Base-by-base conservation (phyloP, 1,140 invertebrate species). In the Diorhabda carinulata region DNA sequence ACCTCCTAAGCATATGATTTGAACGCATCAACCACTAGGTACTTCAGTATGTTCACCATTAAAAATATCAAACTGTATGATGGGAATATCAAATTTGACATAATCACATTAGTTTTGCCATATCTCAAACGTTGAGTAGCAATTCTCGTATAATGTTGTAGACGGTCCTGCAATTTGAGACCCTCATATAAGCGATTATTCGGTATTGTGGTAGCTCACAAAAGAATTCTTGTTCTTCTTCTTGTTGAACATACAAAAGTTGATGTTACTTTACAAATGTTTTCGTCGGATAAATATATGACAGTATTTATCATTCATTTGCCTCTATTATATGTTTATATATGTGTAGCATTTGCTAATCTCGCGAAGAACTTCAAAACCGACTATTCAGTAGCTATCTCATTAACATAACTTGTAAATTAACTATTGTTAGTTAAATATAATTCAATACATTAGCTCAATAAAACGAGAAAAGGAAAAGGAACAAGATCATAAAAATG, bases 241-340 rank as follows among this genome's bases (percentile, higher is more conserved):
- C 61, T 62, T 62, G 61, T 62, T 10, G 6, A 62, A 62, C 61
- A 62, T 43, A 43, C 10, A 62, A 62, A 62, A 62, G 44, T 61
- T 61, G 42, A 61, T 61, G 61, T 62, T 43, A 10, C 43, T 44
- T 41, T 43, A 62, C 61, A 62, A 62, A 62, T 62, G 61, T 43
- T 42, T 43, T 10, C 44, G 61, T n/a, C n/a, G 47, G n/a, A 4
- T 52, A 52, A 52, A 52, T 6, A 8, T 52, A 52, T 52, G 47
- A 52, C 6, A n/a, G 47, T 52, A 52, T 52, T 52, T 52, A 52
- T 52, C 47, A 52, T 52, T 52, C 47, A 52, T 52, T 52, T 52
- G 47, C 47, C 47, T 6, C 47, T 52, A 8, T 52, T 52, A 52
- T 52, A 52, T 52, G 47, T 52, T 25, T 25, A 25, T 25, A 25